A percentile compares a stretch with the other conserved stretches of the same genome.
phyloP scores from a whole-genome alignment of 1,140 invertebrate genomes.

The Pinna nobilis region DNA sequence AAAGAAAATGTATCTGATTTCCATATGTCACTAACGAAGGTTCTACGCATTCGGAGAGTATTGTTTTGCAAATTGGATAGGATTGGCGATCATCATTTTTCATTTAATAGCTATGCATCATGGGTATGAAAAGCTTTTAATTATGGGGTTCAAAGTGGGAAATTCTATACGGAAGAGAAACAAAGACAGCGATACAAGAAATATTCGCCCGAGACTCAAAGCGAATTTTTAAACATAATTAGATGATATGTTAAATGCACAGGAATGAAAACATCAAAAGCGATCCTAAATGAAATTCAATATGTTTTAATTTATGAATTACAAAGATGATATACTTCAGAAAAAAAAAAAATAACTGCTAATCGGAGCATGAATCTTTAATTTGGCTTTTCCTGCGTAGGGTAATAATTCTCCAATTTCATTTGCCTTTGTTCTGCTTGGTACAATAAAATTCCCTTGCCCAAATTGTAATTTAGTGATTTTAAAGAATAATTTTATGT shows the following conservation, averaged over 20 bases:
- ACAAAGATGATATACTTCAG: not conserved
- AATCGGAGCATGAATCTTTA: conserved; percentile 33
- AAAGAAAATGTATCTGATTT: too few relatives aligned
- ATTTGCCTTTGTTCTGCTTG: conserved; percentile 19
- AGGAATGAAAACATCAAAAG: not conserved
- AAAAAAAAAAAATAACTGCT: conserved; percentile 25
- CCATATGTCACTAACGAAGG: too few relatives aligned
- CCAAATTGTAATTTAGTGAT: conserved; percentile 27
- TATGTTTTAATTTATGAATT: not conserved
- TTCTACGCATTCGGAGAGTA: too few relatives aligned
- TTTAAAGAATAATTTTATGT: not conserved
- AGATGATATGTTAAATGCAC: not conserved
- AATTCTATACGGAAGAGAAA: not conserved
- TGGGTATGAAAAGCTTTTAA: not conserved
- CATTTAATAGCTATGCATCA: not conserved
- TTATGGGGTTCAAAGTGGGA: not conserved
- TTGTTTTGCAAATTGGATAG: not conserved
- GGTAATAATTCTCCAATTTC: conserved; percentile 35
- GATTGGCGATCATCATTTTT: not conserved
- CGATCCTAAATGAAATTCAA: too few relatives aligned
- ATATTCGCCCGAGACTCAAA: too few relatives aligned
- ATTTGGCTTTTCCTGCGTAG: conserved; percentile 35
- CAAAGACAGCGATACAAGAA: not conserved
- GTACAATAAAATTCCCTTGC: conserved; percentile 26
- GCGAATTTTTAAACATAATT: too few relatives aligned